Percentiles rank a stretch among this genome's conserved stretches.
phyloP scores from a whole-genome alignment of 2,888 invertebrate species.

The Andrena hattorfiana region DNA sequence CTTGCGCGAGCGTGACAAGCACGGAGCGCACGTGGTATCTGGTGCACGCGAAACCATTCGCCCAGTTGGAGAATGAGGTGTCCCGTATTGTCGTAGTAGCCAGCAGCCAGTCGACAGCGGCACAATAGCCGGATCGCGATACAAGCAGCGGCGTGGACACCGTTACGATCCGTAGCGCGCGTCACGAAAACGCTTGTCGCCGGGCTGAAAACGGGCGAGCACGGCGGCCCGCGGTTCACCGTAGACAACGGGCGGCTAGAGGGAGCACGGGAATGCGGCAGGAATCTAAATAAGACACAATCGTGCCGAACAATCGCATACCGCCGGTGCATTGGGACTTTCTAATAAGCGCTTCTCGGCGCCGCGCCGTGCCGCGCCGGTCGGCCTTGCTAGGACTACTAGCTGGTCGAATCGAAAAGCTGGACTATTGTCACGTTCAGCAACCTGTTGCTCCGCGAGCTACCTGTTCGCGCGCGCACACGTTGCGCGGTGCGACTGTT shows the following conservation, averaged over 20 bases:
- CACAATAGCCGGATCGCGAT: background rate
- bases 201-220: slow-evolving; percentile 28
- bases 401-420: slow-evolving; percentile 58
- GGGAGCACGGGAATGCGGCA: slow-evolving; percentile 63
- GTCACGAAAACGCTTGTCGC: slow-evolving; percentile 40
- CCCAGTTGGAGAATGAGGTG: slow-evolving; percentile 19
- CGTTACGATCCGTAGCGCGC: slow-evolving; percentile 18
- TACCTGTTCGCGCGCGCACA: slow-evolving; percentile 41
- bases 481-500: slow-evolving; percentile 6
- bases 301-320: slow-evolving; percentile 76
- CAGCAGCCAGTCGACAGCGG: background rate
- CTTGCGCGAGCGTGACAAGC: slow-evolving; percentile 23
- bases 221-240: slow-evolving; percentile 35
- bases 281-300: slow-evolving; percentile 76
- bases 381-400: slow-evolving; percentile 71
- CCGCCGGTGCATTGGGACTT: slow-evolving; percentile 69
- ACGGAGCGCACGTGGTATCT: background rate
- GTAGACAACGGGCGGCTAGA: slow-evolving; percentile 24
- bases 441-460: slow-evolving; percentile 73
- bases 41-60: background rate
- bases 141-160: background rate
- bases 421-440: slow-evolving; percentile 56
- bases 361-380: slow-evolving; percentile 40
- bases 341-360: slow-evolving; percentile 73
- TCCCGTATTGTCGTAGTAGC: background rate